Conservation (phyloP, 2,888 invertebrate genomes). For the Dryocosmus kuriphilus region DNA sequence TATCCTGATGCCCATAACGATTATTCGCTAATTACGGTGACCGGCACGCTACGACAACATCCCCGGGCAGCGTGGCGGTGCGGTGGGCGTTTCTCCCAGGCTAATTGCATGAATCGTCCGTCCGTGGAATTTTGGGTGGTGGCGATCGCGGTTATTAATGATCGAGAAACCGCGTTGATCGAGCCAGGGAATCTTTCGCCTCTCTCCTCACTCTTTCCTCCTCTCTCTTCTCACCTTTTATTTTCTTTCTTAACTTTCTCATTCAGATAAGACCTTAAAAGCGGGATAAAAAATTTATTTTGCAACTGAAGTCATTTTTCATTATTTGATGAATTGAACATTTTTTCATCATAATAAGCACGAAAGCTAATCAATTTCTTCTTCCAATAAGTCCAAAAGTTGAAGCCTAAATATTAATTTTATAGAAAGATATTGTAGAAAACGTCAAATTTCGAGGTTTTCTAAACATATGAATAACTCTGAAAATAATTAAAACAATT, state of each 20-base stretch:
- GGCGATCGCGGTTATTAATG: conserved; percentile 70
- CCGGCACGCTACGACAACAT: conserved; percentile 67
- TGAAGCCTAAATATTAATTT: too few species aligned
- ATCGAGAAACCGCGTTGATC: conserved; percentile 54
- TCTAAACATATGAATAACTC: too few species aligned
- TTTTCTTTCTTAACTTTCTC: not conserved
- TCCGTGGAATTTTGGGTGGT: conserved; percentile 67
- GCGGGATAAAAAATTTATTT: not conserved
- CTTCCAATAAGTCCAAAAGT: too few species aligned
- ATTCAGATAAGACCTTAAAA: not conserved
- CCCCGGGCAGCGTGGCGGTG: conserved; percentile 57
- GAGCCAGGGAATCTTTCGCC: conserved; percentile 28
- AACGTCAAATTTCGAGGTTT: too few species aligned
- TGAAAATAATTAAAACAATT: too few species aligned
- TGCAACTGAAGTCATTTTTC: too few species aligned
- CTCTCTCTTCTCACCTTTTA: not conserved
- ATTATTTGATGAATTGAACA: too few species aligned
- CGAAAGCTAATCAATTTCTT: too few species aligned
- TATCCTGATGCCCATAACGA: conserved; percentile 58
- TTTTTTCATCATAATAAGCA: too few species aligned
- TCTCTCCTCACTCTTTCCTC: not conserved
- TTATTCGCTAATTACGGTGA: conserved; percentile 73
- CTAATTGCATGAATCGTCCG: conserved; percentile 63
- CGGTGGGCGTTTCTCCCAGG: conserved; percentile 51
- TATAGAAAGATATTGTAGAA: too few species aligned